A percentile compares a stretch with the other conserved stretches of the same genome.
These are phyloP conservation scores for Nymphalis urticae DNA, from an alignment of 2,888 invertebrate genomes.

Conservation along the genomic window DNA sequence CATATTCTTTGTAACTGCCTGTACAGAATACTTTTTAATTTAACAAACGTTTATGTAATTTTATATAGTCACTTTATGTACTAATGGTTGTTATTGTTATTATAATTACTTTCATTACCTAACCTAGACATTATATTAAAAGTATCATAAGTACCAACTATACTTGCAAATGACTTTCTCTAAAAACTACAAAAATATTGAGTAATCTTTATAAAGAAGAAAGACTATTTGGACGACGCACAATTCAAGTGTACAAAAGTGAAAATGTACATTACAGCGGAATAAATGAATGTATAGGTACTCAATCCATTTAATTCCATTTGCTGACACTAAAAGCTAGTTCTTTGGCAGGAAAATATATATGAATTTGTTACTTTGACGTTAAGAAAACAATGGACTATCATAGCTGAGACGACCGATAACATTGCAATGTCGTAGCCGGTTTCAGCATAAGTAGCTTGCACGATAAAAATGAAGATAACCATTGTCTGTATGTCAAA, in stretches of 20 bases:
- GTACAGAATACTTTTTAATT: too few relatives aligned
- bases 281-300: slow-evolving; percentile 15
- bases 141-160: too few relatives aligned
- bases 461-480: slow-evolving; percentile 38
- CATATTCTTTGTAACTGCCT: not conserved
- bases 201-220: slow-evolving; percentile 1
- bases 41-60: too few relatives aligned
- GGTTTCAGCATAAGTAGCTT: slow-evolving; percentile 31
- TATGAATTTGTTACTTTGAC: slow-evolving; percentile 57
- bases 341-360: slow-evolving; percentile 58
- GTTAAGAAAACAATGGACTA: slow-evolving; percentile 59
- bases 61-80: too few relatives aligned
- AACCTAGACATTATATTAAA: too few relatives aligned
- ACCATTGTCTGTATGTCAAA: slow-evolving; percentile 27
- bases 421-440: slow-evolving; percentile 44
- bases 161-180: too few relatives aligned
- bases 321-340: slow-evolving; percentile 11
- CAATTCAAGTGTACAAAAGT: slow-evolving; percentile 24
- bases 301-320: slow-evolving; percentile 8
- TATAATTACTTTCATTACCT: too few relatives aligned
- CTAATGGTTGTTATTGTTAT: too few relatives aligned
- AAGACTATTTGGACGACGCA: slow-evolving; percentile 6
- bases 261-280: slow-evolving; percentile 25
- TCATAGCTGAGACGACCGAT: slow-evolving; percentile 51
- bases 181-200: slow-evolving; percentile 5